Percentiles rank a stretch among this genome's conserved stretches.
Evolutionary conservation across 2,888 invertebrate genomes (phyloP).

Genomic region (Fissipunctia ypsillon): DNA sequence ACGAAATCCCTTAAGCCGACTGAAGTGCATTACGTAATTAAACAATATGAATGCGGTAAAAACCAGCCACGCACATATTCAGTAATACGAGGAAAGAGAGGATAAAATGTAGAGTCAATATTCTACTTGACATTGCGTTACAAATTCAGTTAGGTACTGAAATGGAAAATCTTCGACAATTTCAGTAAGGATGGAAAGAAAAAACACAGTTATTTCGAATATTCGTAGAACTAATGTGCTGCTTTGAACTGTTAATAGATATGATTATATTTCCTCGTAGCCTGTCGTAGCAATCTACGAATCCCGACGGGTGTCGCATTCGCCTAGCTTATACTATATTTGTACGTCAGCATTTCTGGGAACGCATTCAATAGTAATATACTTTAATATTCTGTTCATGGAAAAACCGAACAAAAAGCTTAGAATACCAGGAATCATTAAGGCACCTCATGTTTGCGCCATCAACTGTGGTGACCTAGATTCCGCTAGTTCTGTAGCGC

Average conservation of each 20-base stretch:
- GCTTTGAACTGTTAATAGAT: not conserved
- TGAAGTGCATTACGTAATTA: slow-evolving; percentile 61
- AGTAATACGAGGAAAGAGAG: slow-evolving; percentile 11
- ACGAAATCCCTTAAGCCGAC: slow-evolving; percentile 53
- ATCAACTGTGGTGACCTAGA: slow-evolving; percentile 46
- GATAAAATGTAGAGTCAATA: slow-evolving; percentile 24
- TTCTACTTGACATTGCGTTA: too few relatives aligned
- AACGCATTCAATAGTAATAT: slow-evolving; percentile 20
- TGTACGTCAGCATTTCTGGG: slow-evolving; percentile 8
- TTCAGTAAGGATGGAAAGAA: too few relatives aligned
- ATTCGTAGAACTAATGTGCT: not conserved
- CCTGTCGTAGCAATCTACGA: not conserved
- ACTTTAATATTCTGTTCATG: slow-evolving; percentile 15
- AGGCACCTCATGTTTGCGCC: slow-evolving; percentile 26
- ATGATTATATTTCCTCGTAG: not conserved
- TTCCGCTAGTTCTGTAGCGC: slow-evolving; percentile 41
- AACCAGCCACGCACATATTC: slow-evolving; percentile 22
- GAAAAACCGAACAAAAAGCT: slow-evolving; percentile 20
- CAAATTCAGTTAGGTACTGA: not conserved
- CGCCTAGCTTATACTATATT: not conserved
- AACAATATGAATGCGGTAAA: slow-evolving; percentile 59
- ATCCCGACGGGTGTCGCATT: not conserved
- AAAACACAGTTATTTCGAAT: not conserved
- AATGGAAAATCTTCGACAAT: not conserved
- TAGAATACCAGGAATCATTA: slow-evolving; percentile 49